A percentile compares a stretch with the other conserved stretches of the same genome.
Evolutionary conservation across 2,888 invertebrate species (phyloP).

Genomic region (Stenotaenia linearis): DNA sequence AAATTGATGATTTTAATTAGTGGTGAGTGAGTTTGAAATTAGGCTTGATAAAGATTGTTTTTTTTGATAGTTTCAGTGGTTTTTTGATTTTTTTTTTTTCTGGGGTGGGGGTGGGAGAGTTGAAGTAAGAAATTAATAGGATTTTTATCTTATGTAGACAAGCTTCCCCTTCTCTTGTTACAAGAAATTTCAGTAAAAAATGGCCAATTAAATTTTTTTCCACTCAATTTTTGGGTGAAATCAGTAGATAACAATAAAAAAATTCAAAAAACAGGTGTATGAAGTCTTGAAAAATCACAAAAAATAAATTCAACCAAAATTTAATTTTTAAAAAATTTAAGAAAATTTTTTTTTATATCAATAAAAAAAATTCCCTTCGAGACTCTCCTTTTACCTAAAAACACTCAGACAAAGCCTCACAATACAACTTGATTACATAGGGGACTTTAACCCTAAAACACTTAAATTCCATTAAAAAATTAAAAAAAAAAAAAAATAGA

Average conservation of each 20-base stretch:
- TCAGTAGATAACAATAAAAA: background rate
- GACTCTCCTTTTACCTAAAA: background rate
- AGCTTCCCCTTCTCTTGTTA: background rate
- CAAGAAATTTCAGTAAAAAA: background rate
- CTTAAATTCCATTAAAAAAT: background rate
- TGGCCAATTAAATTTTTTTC: background rate
- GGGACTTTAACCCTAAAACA: background rate
- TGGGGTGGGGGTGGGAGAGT: no score
- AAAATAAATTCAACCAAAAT: background rate
- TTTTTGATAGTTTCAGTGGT: background rate
- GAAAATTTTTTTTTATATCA: background rate
- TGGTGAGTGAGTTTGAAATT: no score
- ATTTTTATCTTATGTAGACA: background rate
- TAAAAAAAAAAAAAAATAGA: background rate
- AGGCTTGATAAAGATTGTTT: no score
- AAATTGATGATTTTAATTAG: background rate
- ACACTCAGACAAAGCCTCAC: background rate
- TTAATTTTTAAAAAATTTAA: background rate
- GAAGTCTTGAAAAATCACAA: background rate
- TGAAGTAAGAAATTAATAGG: background rate
- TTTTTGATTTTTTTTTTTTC: background rate
- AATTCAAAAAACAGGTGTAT: background rate
- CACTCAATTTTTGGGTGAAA: background rate
- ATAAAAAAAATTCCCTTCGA: background rate
- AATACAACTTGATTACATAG: background rate